These are phyloP conservation scores for Camptogramma bilineatum DNA, from an alignment of 2,888 invertebrate genomes.

Conservation along the genomic window DNA sequence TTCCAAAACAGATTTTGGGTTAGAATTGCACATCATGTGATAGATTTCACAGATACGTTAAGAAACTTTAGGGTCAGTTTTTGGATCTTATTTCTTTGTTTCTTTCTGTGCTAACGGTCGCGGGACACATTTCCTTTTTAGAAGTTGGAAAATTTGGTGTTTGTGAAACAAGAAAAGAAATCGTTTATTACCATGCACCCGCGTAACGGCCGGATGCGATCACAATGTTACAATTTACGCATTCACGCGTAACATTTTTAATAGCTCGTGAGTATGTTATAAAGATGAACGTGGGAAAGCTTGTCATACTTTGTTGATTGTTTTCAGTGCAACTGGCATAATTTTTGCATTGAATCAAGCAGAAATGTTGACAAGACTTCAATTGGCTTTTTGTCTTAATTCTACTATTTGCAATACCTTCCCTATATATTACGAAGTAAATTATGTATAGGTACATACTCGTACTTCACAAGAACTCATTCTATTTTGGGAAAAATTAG, in stretches of 20 bases:
- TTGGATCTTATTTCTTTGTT: neutral
- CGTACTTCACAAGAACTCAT: too few relatives aligned
- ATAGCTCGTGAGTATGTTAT: slow-evolving; percentile 20
- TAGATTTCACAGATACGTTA: neutral
- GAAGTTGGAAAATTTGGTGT: slow-evolving; percentile 3
- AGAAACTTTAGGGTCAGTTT: neutral
- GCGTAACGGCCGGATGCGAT: slow-evolving; percentile 30
- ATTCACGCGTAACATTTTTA: slow-evolving; percentile 28
- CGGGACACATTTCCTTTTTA: slow-evolving; percentile 21
- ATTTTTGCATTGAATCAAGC: neutral
- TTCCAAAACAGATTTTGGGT: neutral
- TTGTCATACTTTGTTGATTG: neutral
- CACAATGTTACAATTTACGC: slow-evolving; percentile 23
- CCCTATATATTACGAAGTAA: too few relatives aligned
- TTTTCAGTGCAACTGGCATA: neutral
- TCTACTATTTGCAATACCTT: too few relatives aligned
- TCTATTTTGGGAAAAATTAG: too few relatives aligned
- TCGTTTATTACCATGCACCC: slow-evolving; percentile 21
- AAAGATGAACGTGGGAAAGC: slow-evolving; percentile 25
- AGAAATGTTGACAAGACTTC: neutral
- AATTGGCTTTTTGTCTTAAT: too few relatives aligned
- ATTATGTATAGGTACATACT: too few relatives aligned
- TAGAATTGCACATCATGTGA: neutral
- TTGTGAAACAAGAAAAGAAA: slow-evolving; percentile 18
- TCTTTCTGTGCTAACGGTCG: neutral